phyloP scores from a whole-genome alignment of 2,797 vertebrate species.

The Smutsia temminckii region DNA sequence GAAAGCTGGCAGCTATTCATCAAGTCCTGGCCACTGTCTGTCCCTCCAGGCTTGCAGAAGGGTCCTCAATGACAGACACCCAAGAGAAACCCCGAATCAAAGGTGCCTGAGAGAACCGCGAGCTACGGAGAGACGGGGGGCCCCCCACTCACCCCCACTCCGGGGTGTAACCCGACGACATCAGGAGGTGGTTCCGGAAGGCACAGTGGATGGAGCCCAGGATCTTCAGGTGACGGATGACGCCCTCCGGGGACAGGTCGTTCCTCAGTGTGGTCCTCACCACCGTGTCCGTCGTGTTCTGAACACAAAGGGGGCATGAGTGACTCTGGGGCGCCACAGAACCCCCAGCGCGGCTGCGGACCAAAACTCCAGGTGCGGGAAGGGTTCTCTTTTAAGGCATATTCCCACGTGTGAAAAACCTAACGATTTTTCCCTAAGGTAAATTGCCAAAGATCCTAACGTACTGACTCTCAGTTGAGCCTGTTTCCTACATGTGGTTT shows the following conservation, averaged over 20 bases:
- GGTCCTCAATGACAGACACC: fast-evolving
- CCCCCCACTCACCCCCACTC: conserved; percentile 85
- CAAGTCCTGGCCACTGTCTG: fast-evolving
- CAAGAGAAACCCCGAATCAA: fast-evolving
- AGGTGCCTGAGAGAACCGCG: fast-evolving
- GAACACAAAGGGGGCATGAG: conserved; percentile 56
- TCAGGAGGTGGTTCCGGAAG: conserved; percentile 87
- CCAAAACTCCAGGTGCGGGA: fast-evolving
- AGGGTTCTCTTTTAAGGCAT: background rate
- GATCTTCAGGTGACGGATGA: conserved; percentile 80
- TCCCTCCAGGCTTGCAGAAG: background rate
- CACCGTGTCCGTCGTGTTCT: conserved; percentile 88
- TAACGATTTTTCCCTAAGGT: fast-evolving
- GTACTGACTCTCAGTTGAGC: fast-evolving
- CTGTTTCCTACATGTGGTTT: fast-evolving
- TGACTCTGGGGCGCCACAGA: background rate
- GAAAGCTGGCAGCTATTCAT: too few relatives aligned
- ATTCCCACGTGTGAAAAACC: background rate
- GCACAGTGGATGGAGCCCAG: conserved; percentile 88
- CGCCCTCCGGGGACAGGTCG: conserved; percentile 46
- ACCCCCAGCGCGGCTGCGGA: fast-evolving
- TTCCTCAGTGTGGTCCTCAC: conserved; percentile 87
- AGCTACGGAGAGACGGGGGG: fast-evolving
- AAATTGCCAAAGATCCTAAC: fast-evolving
- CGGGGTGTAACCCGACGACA: conserved; percentile 87